Percentiles rank a stretch among this genome's conserved stretches.
phyloP scores from a whole-genome alignment of 2,113 vertebrate genomes.

The Regulus satrapa region DNA sequence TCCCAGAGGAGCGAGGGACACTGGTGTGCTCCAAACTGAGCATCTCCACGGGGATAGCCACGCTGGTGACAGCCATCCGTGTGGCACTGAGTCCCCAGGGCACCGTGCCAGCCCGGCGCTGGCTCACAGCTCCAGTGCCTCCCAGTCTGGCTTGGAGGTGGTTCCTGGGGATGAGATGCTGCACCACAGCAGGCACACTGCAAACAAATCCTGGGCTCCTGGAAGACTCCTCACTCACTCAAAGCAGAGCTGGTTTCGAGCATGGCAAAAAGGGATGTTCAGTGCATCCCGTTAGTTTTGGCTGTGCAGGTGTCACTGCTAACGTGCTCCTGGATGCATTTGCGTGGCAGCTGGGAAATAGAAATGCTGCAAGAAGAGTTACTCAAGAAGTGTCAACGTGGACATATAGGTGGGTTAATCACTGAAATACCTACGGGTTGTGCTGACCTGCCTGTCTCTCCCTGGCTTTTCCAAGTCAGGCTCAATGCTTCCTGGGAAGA shows the following conservation, averaged over 20 bases:
- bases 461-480: not conserved
- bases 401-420: not conserved
- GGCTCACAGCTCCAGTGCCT: not conserved
- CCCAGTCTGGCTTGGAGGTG: not conserved
- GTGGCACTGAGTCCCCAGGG: not conserved
- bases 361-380: not conserved
- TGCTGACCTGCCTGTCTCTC: not conserved
- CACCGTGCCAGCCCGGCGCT: accelerated
- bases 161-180: not conserved
- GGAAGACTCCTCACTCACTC: not conserved
- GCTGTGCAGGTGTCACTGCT: accelerated
- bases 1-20: not conserved
- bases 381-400: not conserved
- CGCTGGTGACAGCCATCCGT: accelerated
- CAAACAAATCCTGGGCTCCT: not conserved
- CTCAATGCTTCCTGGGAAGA: not conserved
- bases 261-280: not conserved
- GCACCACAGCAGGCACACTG: accelerated
- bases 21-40: not conserved
- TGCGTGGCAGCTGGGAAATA: not conserved
- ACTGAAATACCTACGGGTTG: not conserved
- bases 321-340: accelerated
- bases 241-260: accelerated
- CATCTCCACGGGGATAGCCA: not conserved
- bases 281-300: not conserved